These are phyloP conservation scores for Phocoena sinus DNA, from an alignment of 2,113 vertebrate genomes.

Conservation along the genomic window DNA sequence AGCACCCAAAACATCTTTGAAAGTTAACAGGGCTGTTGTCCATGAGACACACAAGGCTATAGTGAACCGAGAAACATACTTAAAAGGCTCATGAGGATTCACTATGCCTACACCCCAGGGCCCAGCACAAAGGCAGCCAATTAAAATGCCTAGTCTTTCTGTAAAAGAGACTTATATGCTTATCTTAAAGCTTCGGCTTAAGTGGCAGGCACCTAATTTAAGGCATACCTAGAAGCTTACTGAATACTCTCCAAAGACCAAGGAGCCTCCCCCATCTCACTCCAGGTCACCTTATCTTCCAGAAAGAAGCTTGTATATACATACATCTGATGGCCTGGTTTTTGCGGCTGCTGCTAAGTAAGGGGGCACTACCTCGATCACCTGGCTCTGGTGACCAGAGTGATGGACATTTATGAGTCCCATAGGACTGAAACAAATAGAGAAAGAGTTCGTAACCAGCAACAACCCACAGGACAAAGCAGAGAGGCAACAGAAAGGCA, in stretches of 20 bases:
- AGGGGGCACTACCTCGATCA: background rate
- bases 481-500: background rate
- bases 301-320: background rate
- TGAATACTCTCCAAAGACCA: background rate
- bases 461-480: background rate
- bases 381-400: background rate
- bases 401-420: background rate
- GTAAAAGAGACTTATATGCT: background rate
- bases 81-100: background rate
- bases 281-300: background rate
- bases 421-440: background rate
- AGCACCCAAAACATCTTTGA: background rate
- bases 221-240: background rate
- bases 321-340: background rate
- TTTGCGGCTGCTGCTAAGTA: background rate
- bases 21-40: background rate
- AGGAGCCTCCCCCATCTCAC: background rate
- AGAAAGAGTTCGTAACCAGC: background rate
- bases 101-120: background rate
- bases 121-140: background rate
- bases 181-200: background rate
- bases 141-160: background rate
- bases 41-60: background rate
- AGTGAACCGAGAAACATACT: background rate
- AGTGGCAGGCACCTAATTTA: background rate